phyloP scores from a whole-genome alignment of 2,113 vertebrate genomes.

The Struthidea cinerea region DNA sequence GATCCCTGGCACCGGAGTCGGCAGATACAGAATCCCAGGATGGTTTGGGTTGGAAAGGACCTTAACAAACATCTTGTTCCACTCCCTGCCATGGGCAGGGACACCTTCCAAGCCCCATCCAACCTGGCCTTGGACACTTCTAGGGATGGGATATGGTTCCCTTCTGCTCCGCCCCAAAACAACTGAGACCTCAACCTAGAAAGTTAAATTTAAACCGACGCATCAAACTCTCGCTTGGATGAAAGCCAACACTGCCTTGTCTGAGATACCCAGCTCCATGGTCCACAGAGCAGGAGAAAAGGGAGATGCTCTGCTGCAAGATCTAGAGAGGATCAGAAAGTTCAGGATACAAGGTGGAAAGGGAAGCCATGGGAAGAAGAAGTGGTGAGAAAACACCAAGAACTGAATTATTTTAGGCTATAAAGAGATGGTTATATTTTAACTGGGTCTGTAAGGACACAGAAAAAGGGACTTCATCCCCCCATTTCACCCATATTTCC shows the following conservation, averaged over 20 bases:
- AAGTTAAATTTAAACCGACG: background rate
- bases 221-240: background rate
- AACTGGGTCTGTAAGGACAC: background rate
- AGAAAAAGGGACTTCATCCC: background rate
- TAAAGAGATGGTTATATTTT: background rate
- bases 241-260: background rate
- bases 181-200: background rate
- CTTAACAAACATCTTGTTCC: background rate
- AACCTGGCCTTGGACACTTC: background rate
- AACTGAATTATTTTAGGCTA: background rate
- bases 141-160: background rate
- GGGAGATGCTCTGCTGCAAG: background rate
- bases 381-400: background rate
- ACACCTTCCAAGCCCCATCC: background rate
- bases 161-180: background rate
- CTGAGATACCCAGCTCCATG: rapidly evolving
- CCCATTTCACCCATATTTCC: background rate
- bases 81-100: background rate
- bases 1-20: rapidly evolving
- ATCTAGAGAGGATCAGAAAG: background rate
- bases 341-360: background rate
- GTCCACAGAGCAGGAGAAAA: background rate
- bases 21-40: background rate
- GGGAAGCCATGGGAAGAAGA: background rate
- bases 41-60: background rate